Base-by-base conservation (phyloP, 2,113 vertebrate genomes). In the Tor tambroides region DNA sequence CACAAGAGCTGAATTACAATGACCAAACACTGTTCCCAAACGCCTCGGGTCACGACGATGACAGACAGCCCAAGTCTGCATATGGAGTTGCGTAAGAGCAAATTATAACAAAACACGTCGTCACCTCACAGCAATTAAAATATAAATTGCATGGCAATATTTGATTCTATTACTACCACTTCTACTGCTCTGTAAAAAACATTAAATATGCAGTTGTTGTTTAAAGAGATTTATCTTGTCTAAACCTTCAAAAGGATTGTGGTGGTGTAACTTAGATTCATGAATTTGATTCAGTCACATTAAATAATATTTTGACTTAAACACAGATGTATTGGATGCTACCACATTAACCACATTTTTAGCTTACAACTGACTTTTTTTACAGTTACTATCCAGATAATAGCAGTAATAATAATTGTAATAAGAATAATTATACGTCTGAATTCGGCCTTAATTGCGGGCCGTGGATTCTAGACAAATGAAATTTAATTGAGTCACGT, bases 21-120 rank as follows among this genome's bases (percentile, higher is more conserved):
- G 85, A 89, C 82, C 80, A 83, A 51, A 75, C 30, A 43, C 67
- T 88, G 65, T 69, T 28, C 41, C 43, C 69, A 23, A 67, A 87
- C 88, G 89, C 88, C 89, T 87, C 56, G n/a, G 87, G 88, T 93
- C 90, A 92, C 74, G 77, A 84, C 54, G 80, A 89, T 85, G 81
- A 90, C 80, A 79, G 80, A 83, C 49, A 46, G 86, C 81, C 72
- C 85, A 38, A 76, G 69, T 88, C 77, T 86, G 87, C 80, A 86
- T 38, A 21, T 43, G 41, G 54, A 71, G 38, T 63, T 77, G 41
- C 63, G 26, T 79, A 71, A 69, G 41, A 63, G 21, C 85, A 82
- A 46, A 76, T 26, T 56, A 78, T 46, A 59, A 38, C 35, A 35
- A 85, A 54, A 54, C 63, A 65, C 38, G 2, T 63, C 63, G 43